Conservation (phyloP, 2,888 invertebrate species). For the Zonitis immaculata region DNA sequence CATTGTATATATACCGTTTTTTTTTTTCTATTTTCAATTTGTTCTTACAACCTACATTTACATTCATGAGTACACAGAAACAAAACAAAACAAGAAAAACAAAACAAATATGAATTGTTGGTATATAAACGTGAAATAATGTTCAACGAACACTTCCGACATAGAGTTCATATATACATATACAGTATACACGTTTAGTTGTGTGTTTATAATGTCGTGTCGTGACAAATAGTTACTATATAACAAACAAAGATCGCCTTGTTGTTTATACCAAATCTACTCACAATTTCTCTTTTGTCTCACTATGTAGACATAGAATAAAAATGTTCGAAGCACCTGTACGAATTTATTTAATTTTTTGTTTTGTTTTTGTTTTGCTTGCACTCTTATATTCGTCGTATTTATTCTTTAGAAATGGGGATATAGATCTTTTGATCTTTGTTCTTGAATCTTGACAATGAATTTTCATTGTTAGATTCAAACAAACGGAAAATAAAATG, state of each 20-base stretch:
- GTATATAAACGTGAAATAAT: slow-evolving; percentile 1
- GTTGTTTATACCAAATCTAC: not conserved
- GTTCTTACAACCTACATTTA: not conserved
- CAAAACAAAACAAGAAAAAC: not conserved
- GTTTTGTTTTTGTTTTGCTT: too few species aligned
- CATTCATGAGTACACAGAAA: not conserved
- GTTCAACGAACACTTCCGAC: slow-evolving; percentile 1
- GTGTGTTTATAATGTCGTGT: not conserved
- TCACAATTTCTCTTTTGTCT: not conserved
- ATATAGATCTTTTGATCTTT: too few species aligned
- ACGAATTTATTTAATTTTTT: not conserved
- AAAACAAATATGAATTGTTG: not conserved
- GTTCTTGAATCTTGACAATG: not conserved
- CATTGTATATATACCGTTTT: too few species aligned
- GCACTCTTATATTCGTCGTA: too few species aligned
- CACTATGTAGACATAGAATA: not conserved
- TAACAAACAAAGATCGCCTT: not conserved
- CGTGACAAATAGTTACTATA: not conserved
- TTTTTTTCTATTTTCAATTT: too few species aligned
- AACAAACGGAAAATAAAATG: not conserved
- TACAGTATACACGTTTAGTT: not conserved
- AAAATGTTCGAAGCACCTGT: not conserved
- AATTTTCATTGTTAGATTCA: not conserved
- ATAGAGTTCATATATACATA: not conserved
- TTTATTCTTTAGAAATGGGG: too few species aligned